A percentile compares a stretch with the other conserved stretches of the same genome.
Evolutionary conservation across 92 coral and sea anemone genomes (phyloP).

Genomic region (Epizoanthus rinbou): DNA sequence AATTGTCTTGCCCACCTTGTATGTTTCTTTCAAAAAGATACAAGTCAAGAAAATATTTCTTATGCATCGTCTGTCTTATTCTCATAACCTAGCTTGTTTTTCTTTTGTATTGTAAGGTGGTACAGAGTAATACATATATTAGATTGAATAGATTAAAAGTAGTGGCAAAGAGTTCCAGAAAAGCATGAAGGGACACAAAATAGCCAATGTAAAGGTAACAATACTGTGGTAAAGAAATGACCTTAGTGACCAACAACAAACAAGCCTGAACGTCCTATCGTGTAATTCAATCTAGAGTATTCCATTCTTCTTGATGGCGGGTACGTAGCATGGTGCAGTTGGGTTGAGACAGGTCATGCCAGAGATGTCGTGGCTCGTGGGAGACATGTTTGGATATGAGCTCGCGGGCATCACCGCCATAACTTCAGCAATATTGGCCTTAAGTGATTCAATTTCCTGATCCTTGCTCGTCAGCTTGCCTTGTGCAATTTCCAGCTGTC

Average conservation of each 20-base stretch:
- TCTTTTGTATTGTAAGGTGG: no score
- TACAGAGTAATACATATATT: no score
- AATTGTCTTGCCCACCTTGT: no score
- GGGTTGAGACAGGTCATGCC: slow-evolving; percentile 68
- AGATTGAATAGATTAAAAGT: no score
- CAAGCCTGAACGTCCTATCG: slow-evolving; percentile 24
- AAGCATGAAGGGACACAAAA: background rate
- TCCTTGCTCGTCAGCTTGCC: slow-evolving; percentile 81
- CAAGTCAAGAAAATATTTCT: no score
- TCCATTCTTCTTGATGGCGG: slow-evolving; percentile 69
- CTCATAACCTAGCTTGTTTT: no score
- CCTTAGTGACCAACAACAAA: slow-evolving; percentile 26
- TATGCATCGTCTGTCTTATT: no score
- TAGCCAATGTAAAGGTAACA: background rate
- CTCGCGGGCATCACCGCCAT: slow-evolving; percentile 93
- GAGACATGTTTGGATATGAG: slow-evolving; percentile 35
- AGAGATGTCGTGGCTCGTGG: slow-evolving; percentile 24
- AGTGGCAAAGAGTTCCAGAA: slow-evolving; percentile 8
- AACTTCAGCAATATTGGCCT: slow-evolving; percentile 97
- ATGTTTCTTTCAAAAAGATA: no score
- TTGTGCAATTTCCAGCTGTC: slow-evolving; percentile 93
- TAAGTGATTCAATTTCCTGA: slow-evolving; percentile 79
- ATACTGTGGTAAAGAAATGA: slow-evolving; percentile 2
- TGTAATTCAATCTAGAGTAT: slow-evolving; percentile 40
- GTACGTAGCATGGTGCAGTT: slow-evolving; percentile 84